Percentiles rank a stretch among this genome's conserved stretches.
These are phyloP conservation scores for Achatina immaculata DNA, from an alignment of 1,140 invertebrate species.

Conservation along the genomic window DNA sequence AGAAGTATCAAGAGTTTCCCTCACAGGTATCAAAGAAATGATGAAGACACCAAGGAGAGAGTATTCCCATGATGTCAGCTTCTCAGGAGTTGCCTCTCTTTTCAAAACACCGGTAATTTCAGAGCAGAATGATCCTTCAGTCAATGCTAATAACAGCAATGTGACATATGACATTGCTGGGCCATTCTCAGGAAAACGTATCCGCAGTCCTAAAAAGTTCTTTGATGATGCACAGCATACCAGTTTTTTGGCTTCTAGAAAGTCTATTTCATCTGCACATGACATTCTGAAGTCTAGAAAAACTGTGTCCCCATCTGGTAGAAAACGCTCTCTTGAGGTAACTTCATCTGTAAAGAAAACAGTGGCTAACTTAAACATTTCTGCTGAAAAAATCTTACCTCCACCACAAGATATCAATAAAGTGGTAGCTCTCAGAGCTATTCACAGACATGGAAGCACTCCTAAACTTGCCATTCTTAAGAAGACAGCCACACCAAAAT, in stretches of 20 bases:
- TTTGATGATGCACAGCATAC: constrained; percentile 8
- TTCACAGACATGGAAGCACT: constrained; percentile 58
- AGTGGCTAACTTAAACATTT: constrained; percentile 32
- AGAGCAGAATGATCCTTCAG: not conserved
- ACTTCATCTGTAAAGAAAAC: constrained; percentile 36
- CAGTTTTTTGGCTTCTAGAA: not conserved
- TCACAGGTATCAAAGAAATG: constrained; percentile 41
- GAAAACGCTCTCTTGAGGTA: constrained; percentile 28
- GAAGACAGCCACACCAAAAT: constrained; percentile 14
- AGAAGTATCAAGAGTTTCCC: not conserved
- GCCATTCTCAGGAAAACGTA: constrained; percentile 17
- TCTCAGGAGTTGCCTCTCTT: constrained; percentile 35
- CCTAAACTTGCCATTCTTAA: constrained; percentile 48
- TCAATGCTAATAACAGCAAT: not conserved
- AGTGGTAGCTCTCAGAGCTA: constrained; percentile 60
- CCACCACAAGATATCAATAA: constrained; percentile 57
- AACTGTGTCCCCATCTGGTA: constrained; percentile 17
- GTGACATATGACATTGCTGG: not conserved
- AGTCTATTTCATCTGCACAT: not conserved
- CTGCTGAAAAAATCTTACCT: constrained; percentile 46
- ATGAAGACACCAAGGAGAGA: constrained; percentile 56
- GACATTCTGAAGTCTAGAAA: constrained; percentile 28
- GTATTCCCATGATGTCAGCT: constrained; percentile 20
- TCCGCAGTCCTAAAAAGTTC: constrained; percentile 11
- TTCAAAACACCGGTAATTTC: constrained; percentile 36